Evolutionary conservation across 1,140 invertebrate genomes (phyloP), one percentile per base, ranked within the genome.

Genomic region (Brachionus rotundiformis): DNA sequence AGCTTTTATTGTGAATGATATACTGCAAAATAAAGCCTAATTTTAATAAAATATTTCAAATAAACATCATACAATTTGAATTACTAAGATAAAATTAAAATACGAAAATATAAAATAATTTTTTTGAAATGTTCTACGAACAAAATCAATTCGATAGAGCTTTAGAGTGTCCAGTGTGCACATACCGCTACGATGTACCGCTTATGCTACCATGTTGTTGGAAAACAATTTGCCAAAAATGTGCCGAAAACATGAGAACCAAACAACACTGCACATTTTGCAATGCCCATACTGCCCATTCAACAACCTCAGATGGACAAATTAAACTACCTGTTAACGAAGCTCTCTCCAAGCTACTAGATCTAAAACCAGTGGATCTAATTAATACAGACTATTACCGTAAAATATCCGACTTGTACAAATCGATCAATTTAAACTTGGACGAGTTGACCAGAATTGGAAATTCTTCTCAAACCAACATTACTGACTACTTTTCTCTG

Each of bases 151-250:
- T 73, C 41, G 68, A 73, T 73, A 44, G 68, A 7, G 19, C 44
- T 11, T 13, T 73, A 73, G 41, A 27, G 11, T 73, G 68, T 44
- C 36, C 68, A 19, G 23, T 73, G 23, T 73, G 68, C 19, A 19
- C 13, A 11, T 6, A 73, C 2, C 68, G 68, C 13, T 73, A 44
- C 25, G 68, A 73, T 16, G 8, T 73, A 10, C 68, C 68, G 1
- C 25, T 73, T 2, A 73, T 73, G 39, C 3, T 73, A 3, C 68
- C 68, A 6, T 73, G 68, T 25, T 73, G 68, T 25, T 73, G 68
- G 68, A 73, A 73, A 73, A 73, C 68, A 41, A 44, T 73, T 19
- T 73, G 68, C 19, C 36, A 73, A 73, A 73, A 73, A 73, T 73
- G 68, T 23, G 25, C 39, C n/a, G 19, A 73, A 41, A 44, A 73